A percentile compares a stretch with the other conserved stretches of the same genome.
Evolutionary conservation across 2,888 invertebrate species (phyloP).

Genomic region (Tenthredo scrophulariae): DNA sequence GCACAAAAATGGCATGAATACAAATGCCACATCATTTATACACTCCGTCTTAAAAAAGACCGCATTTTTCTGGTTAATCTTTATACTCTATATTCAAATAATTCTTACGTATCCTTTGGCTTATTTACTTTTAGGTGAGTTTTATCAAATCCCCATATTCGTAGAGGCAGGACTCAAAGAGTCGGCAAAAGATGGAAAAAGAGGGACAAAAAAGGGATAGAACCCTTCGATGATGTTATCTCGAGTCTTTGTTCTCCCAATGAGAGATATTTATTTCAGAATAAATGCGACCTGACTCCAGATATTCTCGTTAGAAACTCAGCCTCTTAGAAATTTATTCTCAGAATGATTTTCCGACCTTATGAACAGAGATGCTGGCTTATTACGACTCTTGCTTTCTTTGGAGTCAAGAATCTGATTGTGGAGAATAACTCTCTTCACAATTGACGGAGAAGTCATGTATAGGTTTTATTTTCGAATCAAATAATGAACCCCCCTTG

Average conservation of each 20-base stretch:
- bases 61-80: background rate
- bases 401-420: background rate
- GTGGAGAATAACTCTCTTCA: background rate
- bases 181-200: background rate
- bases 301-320: background rate
- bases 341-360: background rate
- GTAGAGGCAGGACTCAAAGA: background rate
- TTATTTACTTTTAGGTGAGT: background rate
- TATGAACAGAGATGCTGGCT: background rate
- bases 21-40: constrained; percentile 7
- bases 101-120: background rate
- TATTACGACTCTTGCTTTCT: background rate
- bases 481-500: background rate
- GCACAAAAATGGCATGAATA: constrained; percentile 13
- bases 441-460: background rate
- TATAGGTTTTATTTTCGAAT: background rate
- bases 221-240: background rate
- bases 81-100: background rate
- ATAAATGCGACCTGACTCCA: background rate
- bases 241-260: background rate
- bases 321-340: background rate
- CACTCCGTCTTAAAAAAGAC: background rate
- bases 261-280: background rate
- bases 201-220: background rate
- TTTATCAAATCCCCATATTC: background rate